Evolutionary conservation across 2,113 vertebrate genomes (phyloP).

Genomic region (Pagrus major): DNA sequence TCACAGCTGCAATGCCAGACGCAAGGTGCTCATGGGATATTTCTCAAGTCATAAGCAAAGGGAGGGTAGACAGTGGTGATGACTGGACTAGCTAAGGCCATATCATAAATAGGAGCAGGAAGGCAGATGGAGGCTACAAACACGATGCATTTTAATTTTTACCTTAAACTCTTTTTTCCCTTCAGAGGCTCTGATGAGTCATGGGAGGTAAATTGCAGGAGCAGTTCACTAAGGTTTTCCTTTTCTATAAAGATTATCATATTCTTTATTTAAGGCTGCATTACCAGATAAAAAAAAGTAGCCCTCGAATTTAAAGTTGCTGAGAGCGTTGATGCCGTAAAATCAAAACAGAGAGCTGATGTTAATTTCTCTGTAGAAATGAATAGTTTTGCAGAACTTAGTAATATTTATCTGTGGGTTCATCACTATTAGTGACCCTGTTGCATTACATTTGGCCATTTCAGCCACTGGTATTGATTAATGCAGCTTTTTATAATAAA

Average conservation of each 20-base stretch:
- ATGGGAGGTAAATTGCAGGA: not conserved
- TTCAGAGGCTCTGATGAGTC: not conserved
- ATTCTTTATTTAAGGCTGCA: not conserved
- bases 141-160: conserved; percentile 45
- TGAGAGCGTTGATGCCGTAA: not conserved
- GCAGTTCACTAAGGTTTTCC: not conserved
- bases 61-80: not conserved
- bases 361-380: not conserved
- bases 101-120: conserved; percentile 55
- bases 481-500: not conserved
- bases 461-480: not conserved
- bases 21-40: conserved; percentile 14
- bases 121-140: conserved; percentile 51
- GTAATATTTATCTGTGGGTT: not conserved
- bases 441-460: not conserved
- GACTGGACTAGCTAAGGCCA: conserved; percentile 29
- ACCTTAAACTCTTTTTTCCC: not conserved
- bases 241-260: not conserved
- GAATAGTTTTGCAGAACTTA: not conserved
- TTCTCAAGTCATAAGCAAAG: conserved; percentile 23
- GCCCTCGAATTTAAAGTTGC: too few species aligned
- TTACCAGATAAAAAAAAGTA: too few species aligned
- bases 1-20: conserved; percentile 4
- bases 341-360: not conserved
- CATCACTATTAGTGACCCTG: not conserved